Base-by-base conservation (phyloP, 2,797 vertebrate genomes). In the Acipenser ruthenus region DNA sequence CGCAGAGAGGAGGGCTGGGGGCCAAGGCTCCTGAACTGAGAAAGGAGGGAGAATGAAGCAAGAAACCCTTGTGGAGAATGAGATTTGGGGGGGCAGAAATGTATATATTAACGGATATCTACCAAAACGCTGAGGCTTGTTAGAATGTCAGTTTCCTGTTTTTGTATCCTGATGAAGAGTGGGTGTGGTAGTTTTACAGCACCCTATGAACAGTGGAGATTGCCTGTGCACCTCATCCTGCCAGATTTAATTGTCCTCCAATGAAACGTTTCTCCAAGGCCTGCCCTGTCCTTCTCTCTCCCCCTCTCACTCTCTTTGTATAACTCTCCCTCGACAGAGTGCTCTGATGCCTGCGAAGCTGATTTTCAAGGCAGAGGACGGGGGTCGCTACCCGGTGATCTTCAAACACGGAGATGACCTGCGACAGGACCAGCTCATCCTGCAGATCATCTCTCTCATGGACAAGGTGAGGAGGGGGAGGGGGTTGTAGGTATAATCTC, bases 381-480 rank as follows among this genome's bases (percentile, higher is more conserved):
- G 94, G 63, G 91, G 92, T 63, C 93, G 93, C 82, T 99, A 98
- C 63, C 93, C 96, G 0, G 95, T 98, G 9, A 99, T 98, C 82
- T 99, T 99, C 84, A 99, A 98, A 73, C 95, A 98, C 1, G 96
- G 96, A 4, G 96, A 99, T 60, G 96, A 98, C 80, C 86, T 99
- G 69, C 89, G 96, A 55, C 96, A 98, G 75, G 96, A 99, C 82
- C 96, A 99, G 75, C 94, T 99, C 73, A 98, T 99, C 82, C 90
- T 99, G 66, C 96, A 99, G 82, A 99, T 99, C 74, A 99, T 99
- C 83, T 99, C 96, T 0, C 93, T 99, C 52, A 99, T 99, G 96
- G 96, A 98, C 84, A 96, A 96, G 89, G 96, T 97, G 73, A 63
- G 67, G 65, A 9, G 10, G 7, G 50, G 63, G 37, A 37, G 37